Base-by-base conservation (phyloP, 2,113 vertebrate genomes). In the Vombatus ursinus region DNA sequence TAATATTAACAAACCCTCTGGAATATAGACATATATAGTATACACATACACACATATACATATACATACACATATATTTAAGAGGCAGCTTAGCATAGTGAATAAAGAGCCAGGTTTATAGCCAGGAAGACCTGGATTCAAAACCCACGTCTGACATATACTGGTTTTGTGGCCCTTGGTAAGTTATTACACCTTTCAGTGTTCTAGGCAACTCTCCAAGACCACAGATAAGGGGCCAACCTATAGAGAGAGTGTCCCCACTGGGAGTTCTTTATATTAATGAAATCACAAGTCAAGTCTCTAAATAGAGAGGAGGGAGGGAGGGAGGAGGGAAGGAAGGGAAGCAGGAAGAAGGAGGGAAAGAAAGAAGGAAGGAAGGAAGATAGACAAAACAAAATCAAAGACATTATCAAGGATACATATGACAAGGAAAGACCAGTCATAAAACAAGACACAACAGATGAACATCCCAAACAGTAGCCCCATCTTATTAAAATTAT, bases 351-450 rank as follows among this genome's bases (percentile, higher is more conserved):
- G 54, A 4, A 49, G 77, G 14, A 10, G 26, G 16, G 49, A 24
- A 28, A 52, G 0, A 3, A 96, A 7, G 51, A 90, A 93, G 93
- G 51, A 92, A 95, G 22, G 90, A 95, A 95, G 92, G 91, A 44
- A n/a, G 3, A 2, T n/a, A 28, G 44, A 37, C 31, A n/a, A n/a
- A 68, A 37, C n/a, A n/a, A 37, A 68, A 68, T 68, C 19, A 68
- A 68, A 68, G 31, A n/a, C 3, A 1, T 68, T 68, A 68, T 68
- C 31, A 37, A 68, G 61, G 31, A 19, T 68, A 31, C 61, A 68
- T 4, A 54, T 26, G 53, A 54, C 53, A 54, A 54, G 23, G 22
- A 53, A 53, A 54, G 53, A 54, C 24, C 24, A 8, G 9, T 37
- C 28, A 37, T 68, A 68, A 54, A 54, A 54, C 53, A 68, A 68